A percentile compares a stretch with the other conserved stretches of the same genome.
phyloP scores from a whole-genome alignment of 2,797 vertebrate species.

The Halcyon badia region DNA sequence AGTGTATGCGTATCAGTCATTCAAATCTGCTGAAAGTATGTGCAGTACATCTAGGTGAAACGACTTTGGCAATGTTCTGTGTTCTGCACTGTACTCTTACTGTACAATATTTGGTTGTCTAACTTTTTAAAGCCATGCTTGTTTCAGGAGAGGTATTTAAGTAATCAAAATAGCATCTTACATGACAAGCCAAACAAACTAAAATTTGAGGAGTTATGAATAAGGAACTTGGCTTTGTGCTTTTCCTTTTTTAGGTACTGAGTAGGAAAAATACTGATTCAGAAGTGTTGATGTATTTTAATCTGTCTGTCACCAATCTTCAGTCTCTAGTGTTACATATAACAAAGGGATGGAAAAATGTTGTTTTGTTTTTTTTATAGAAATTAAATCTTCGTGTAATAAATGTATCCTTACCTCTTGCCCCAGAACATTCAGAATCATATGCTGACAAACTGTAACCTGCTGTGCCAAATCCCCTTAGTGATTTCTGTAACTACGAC shows the following conservation, averaged over 20 bases:
- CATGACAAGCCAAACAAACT: too few species aligned
- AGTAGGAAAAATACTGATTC: not conserved
- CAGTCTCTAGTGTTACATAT: not conserved
- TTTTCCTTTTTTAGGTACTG: not conserved
- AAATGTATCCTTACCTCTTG: not conserved
- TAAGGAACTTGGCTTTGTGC: not conserved
- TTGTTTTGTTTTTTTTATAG: not conserved
- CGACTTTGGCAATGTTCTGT: not conserved
- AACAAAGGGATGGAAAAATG: not conserved
- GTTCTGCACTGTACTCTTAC: not conserved
- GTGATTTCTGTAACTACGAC: not conserved
- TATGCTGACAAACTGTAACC: not conserved
- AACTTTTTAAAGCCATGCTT: not conserved
- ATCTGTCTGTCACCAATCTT: not conserved
- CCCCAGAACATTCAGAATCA: not conserved
- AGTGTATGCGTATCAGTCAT: not conserved
- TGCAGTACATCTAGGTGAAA: not conserved
- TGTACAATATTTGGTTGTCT: not conserved
- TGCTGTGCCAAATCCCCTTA: not conserved
- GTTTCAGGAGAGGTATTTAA: not conserved
- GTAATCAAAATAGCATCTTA: not conserved
- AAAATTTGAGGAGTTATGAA: not conserved
- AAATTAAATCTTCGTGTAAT: not conserved
- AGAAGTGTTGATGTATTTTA: not conserved
- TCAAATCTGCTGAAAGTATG: not conserved